phyloP scores from a whole-genome alignment of 1,140 invertebrate genomes.

The Zaprionus inermis region DNA sequence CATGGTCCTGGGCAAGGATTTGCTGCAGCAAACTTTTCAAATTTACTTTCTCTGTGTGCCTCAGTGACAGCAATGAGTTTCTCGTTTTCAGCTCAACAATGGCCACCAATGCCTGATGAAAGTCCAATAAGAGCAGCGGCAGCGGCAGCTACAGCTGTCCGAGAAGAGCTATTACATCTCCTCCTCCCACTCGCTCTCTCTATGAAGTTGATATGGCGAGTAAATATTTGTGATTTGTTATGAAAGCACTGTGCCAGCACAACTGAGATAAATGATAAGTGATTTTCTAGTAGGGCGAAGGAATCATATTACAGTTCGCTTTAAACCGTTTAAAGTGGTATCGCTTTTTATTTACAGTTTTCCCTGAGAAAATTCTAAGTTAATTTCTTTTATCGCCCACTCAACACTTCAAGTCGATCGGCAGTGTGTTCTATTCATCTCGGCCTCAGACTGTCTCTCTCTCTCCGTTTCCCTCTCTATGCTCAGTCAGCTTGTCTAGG shows the following conservation, averaged over 20 bases:
- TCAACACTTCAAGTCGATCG: constrained; percentile 4
- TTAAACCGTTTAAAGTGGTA: constrained; percentile 3
- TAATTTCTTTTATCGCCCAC: constrained; percentile 10
- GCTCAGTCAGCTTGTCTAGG: constrained; percentile 16
- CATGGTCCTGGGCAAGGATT: constrained; percentile 61
- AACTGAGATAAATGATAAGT: constrained; percentile 78
- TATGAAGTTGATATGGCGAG: constrained; percentile 79
- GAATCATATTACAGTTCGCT: not conserved
- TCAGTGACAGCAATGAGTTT: constrained; percentile 79
- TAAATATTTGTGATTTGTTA: constrained; percentile 83
- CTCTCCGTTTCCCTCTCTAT: too few species aligned
- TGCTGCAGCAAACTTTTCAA: constrained; percentile 76
- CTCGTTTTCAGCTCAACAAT: constrained; percentile 57
- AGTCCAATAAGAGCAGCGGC: constrained; percentile 71
- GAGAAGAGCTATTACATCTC: not conserved
- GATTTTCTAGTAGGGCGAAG: constrained; percentile 57
- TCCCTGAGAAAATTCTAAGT: not conserved
- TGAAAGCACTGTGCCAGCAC: constrained; percentile 48
- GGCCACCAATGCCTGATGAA: constrained; percentile 60
- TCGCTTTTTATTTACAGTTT: not conserved
- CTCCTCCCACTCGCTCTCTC: constrained; percentile 36
- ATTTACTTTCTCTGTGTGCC: constrained; percentile 54
- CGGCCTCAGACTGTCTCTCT: not conserved
- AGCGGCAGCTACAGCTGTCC: constrained; percentile 24
- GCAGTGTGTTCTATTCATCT: not conserved